Evolutionary conservation across 1,140 invertebrate genomes (phyloP).

Genomic region (Parapsyche elsis): DNA sequence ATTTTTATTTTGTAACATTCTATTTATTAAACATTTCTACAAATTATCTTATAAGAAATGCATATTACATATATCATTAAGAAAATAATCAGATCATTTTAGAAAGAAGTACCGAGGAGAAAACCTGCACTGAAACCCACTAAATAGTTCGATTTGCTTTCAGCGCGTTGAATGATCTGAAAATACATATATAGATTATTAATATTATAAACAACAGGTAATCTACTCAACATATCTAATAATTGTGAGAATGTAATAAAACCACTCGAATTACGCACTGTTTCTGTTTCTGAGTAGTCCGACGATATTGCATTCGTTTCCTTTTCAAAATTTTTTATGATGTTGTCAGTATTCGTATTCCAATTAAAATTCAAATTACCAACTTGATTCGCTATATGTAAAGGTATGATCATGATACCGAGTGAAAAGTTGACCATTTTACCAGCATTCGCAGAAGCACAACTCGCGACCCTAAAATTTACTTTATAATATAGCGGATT

Average conservation of each 20-base stretch:
- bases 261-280: slow-evolving; percentile 61
- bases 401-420: slow-evolving; percentile 87
- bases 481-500: not conserved
- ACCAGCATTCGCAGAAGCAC: slow-evolving; percentile 90
- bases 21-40: too few relatives aligned
- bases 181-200: slow-evolving; percentile 60
- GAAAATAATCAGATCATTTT: too few relatives aligned
- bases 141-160: slow-evolving; percentile 80
- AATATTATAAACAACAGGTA: slow-evolving; percentile 13
- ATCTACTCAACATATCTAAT: slow-evolving; percentile 26
- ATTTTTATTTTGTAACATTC: too few relatives aligned
- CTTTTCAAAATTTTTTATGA: slow-evolving; percentile 83
- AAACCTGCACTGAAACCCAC: slow-evolving; percentile 88
- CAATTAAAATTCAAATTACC: slow-evolving; percentile 94
- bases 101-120: slow-evolving; percentile 80
- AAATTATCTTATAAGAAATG: too few relatives aligned
- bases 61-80: too few relatives aligned
- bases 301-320: slow-evolving; percentile 77
- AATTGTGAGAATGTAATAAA: slow-evolving; percentile 8
- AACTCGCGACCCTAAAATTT: slow-evolving; percentile 84
- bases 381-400: slow-evolving; percentile 91
- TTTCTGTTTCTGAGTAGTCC: slow-evolving; percentile 84
- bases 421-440: slow-evolving; percentile 89
- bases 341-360: slow-evolving; percentile 84
- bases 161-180: slow-evolving; percentile 78